Conservation (phyloP, 2,888 invertebrate genomes). For the Ellobium chinense region DNA sequence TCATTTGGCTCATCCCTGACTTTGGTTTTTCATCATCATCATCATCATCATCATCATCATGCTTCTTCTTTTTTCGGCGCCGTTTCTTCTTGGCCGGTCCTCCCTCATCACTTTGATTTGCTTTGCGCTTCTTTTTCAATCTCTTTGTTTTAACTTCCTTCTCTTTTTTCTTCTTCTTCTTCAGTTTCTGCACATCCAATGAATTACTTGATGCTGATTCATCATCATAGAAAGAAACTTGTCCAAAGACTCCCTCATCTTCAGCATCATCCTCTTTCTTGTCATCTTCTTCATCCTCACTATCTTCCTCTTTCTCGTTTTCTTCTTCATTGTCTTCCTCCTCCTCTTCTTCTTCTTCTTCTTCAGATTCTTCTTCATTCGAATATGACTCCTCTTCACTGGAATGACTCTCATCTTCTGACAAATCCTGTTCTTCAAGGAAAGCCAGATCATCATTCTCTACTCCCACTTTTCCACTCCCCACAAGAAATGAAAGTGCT, state of each 20-base stretch:
- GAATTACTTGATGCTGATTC: constrained; percentile 25
- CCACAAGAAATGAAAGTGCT: constrained; percentile 41
- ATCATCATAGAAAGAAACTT: constrained; percentile 48
- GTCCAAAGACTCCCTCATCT: constrained; percentile 45
- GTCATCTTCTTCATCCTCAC: constrained; percentile 34
- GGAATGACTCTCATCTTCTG: constrained; percentile 34
- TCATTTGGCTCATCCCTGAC: constrained; percentile 50
- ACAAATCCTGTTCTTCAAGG: constrained; percentile 43
- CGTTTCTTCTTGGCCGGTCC: constrained; percentile 43
- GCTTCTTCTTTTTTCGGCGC: constrained; percentile 46
- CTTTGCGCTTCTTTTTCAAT: constrained; percentile 57
- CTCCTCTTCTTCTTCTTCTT: constrained; percentile 52
- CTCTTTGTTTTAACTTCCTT: constrained; percentile 28
- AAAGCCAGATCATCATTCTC: constrained; percentile 33
- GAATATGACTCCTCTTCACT: constrained; percentile 34
- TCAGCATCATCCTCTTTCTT: constrained; percentile 23
- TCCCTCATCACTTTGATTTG: constrained; percentile 49
- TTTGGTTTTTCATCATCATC: constrained; percentile 53
- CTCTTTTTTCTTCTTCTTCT: constrained; percentile 44
- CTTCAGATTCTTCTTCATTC: constrained; percentile 48
- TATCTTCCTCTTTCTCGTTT: constrained; percentile 49
- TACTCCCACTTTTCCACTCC: constrained; percentile 38
- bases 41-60: constrained; percentile 52
- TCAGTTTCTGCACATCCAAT: constrained; percentile 24
- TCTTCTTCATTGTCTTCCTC: constrained; percentile 51